Percentiles rank a stretch among this genome's conserved stretches.
These are phyloP conservation scores for Otolemur crassicaudatus DNA, from an alignment of 2,797 vertebrate genomes.

Conservation along the genomic window DNA sequence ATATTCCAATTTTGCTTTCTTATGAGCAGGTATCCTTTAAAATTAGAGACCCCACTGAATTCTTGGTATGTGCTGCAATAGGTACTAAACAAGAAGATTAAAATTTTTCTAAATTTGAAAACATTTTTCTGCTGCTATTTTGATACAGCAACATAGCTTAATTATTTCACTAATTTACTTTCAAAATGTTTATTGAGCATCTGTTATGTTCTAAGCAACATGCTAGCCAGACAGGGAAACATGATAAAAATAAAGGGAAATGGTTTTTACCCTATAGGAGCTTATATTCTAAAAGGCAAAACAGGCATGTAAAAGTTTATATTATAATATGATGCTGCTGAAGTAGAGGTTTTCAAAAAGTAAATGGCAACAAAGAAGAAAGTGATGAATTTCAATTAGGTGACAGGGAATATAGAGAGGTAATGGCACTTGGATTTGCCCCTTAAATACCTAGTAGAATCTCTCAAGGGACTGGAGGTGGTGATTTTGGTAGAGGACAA, in stretches of 20 bases:
- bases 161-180: conserved; percentile 62
- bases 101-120: conserved; percentile 47
- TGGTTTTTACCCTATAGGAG: background rate
- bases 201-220: conserved; percentile 35
- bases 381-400: background rate
- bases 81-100: conserved; percentile 21
- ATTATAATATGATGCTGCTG: background rate
- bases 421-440: background rate
- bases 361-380: background rate
- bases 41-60: conserved; percentile 14
- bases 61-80: background rate
- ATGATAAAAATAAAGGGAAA: conserved; percentile 48
- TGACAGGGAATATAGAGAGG: background rate
- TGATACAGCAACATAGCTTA: conserved; percentile 35
- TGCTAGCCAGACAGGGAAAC: background rate
- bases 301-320: background rate
- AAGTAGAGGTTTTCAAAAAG: background rate
- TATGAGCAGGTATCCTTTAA: conserved; percentile 7
- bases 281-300: background rate
- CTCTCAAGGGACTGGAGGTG: background rate
- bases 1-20: conserved; percentile 38
- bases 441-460: background rate
- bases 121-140: conserved; percentile 39
- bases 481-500: background rate
- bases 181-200: conserved; percentile 51